Evolutionary conservation across 2,888 invertebrate genomes (phyloP).

Genomic region (Brachynemurus nebulosus): DNA sequence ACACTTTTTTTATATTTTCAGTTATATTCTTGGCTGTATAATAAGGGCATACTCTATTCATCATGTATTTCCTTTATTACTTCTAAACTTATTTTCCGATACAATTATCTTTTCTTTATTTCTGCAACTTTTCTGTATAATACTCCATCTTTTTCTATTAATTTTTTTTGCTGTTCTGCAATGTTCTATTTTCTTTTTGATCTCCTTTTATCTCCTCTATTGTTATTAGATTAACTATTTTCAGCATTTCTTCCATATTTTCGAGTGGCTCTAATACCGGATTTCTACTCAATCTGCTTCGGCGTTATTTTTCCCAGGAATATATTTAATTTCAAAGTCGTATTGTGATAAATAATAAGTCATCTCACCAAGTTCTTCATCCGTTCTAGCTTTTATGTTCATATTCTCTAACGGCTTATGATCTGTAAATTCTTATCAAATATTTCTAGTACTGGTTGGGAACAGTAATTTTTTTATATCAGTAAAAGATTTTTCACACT

Average conservation of each 20-base stretch:
- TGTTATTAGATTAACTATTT: conserved; percentile 14
- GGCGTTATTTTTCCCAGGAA: conserved; percentile 16
- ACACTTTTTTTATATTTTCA: conserved; percentile 16
- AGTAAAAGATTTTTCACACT: conserved; percentile 5
- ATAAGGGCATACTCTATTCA: conserved; percentile 10
- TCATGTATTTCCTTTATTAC: conserved; percentile 15
- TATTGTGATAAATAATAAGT: conserved; percentile 17
- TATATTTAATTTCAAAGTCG: conserved; percentile 16
- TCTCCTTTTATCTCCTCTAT: conserved; percentile 14
- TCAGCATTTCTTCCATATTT: conserved; percentile 13
- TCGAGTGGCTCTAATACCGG: conserved; percentile 15
- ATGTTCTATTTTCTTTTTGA: conserved; percentile 13
- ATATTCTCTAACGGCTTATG: conserved; percentile 15
- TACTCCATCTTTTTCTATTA: conserved; percentile 13
- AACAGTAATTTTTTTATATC: conserved; percentile 14
- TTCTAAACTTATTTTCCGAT: conserved; percentile 15
- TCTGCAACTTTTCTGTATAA: conserved; percentile 15
- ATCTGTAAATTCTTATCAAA: conserved; percentile 14
- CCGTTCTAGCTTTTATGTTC: conserved; percentile 8
- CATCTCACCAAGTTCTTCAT: conserved; percentile 16
- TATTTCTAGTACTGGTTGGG: conserved; percentile 13
- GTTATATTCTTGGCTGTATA: conserved; percentile 16
- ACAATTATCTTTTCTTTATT: conserved; percentile 15
- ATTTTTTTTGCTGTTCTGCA: conserved; percentile 12
- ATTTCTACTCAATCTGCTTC: conserved; percentile 18